These are phyloP conservation scores for Drosophila aldrichi DNA, from an alignment of 2,888 invertebrate genomes.

Conservation along the genomic window DNA sequence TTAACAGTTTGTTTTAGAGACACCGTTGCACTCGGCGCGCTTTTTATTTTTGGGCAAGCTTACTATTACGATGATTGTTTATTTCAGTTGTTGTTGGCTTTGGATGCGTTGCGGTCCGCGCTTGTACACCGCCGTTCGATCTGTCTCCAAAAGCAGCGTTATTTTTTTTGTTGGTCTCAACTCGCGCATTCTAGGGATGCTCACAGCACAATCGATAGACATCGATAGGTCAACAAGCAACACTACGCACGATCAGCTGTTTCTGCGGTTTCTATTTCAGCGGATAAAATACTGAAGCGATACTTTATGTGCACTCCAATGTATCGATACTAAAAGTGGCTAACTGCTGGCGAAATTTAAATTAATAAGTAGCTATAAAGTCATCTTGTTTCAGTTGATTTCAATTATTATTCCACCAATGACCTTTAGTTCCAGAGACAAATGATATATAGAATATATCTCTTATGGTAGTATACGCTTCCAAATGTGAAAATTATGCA, in stretches of 20 bases:
- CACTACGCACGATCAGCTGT: conserved; percentile 12
- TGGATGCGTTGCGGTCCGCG: conserved; percentile 49
- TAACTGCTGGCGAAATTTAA: neutral
- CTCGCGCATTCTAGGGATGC: conserved; percentile 19
- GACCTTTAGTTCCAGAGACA: no score
- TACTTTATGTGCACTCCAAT: neutral
- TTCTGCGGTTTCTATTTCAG: neutral
- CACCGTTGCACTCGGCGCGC: conserved; percentile 33
- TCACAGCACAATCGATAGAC: conserved; percentile 15
- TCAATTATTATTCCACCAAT: no score
- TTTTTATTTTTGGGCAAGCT: conserved; percentile 10
- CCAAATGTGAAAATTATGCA: no score
- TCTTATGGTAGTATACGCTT: no score
- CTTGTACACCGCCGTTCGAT: conserved; percentile 50
- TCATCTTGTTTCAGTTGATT: neutral
- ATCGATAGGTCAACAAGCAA: conserved; percentile 14
- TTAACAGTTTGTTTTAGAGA: conserved; percentile 16
- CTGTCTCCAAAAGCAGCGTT: conserved; percentile 44
- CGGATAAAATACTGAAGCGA: conserved; percentile 2
- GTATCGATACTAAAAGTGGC: conserved; percentile 6
- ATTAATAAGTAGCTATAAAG: neutral
- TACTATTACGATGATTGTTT: conserved; percentile 25
- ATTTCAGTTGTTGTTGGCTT: conserved; percentile 26
- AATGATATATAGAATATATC: no score
- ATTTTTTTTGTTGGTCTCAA: conserved; percentile 26